Percentiles rank a stretch among this genome's conserved stretches.
These are phyloP conservation scores for Therioaphis trifolii DNA, from an alignment of 2,888 invertebrate genomes.

Conservation along the genomic window DNA sequence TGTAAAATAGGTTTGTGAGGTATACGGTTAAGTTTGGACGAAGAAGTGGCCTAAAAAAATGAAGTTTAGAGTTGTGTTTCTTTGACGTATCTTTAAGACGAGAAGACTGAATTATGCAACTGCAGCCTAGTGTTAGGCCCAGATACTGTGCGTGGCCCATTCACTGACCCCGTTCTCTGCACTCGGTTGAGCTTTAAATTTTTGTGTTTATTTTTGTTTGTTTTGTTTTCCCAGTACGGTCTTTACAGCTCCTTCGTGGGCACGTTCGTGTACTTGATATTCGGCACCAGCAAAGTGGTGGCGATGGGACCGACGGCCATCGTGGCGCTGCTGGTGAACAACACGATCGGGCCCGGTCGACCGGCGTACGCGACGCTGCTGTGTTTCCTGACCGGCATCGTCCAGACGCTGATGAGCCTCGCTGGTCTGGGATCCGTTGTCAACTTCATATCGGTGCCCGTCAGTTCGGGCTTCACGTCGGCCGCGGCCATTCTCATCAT, in stretches of 20 bases:
- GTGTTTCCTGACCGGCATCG: constrained; percentile 79
- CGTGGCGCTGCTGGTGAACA: constrained; percentile 85
- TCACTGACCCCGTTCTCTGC: no score
- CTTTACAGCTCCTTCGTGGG: constrained; percentile 92
- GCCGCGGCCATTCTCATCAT: constrained; percentile 90
- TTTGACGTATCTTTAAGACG: no score
- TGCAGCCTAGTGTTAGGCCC: no score
- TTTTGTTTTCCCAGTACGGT: constrained; percentile 77
- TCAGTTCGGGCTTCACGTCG: constrained; percentile 88
- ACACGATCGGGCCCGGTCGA: constrained; percentile 75
- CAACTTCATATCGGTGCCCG: constrained; percentile 90
- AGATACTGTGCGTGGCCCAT: no score
- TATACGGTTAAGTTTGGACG: no score
- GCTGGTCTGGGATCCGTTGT: constrained; percentile 86
- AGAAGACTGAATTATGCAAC: no score
- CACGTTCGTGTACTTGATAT: constrained; percentile 87
- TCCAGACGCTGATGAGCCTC: constrained; percentile 83
- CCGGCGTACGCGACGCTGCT: constrained; percentile 80
- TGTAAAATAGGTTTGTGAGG: no score
- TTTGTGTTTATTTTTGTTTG: no score
- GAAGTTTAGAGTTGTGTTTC: no score
- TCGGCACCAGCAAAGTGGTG: constrained; percentile 92
- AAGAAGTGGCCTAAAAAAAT: no score
- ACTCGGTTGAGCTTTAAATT: no score
- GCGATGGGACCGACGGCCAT: constrained; percentile 94